A percentile compares a stretch with the other conserved stretches of the same genome.
Conservation (phyloP, 2,888 invertebrate species). For the Leptinotarsa rubiginosa region DNA sequence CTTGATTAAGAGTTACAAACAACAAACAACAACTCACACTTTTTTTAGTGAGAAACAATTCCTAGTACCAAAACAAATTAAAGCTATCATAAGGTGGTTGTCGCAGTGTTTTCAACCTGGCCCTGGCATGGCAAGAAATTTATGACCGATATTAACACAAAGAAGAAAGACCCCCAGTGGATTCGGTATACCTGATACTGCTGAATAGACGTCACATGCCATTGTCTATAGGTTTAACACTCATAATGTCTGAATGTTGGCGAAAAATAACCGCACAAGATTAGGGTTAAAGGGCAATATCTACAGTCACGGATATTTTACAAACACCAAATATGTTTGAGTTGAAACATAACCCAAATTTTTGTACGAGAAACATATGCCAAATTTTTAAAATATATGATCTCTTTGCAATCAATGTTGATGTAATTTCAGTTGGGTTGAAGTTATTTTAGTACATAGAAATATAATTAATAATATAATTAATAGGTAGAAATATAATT, state of each 20-base stretch:
- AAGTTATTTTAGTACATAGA: too few species aligned
- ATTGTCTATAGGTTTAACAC: not conserved
- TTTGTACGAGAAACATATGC: too few species aligned
- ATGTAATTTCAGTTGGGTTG: too few species aligned
- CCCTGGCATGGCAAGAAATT: not conserved
- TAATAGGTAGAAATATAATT: too few species aligned
- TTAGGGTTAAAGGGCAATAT: not conserved
- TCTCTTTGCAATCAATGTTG: too few species aligned
- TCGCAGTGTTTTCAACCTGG: not conserved
- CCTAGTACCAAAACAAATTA: not conserved
- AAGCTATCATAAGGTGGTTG: not conserved
- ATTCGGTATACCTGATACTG: not conserved
- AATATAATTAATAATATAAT: too few species aligned
- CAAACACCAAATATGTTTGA: too few species aligned
- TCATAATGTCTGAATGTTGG: not conserved
- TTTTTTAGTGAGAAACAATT: not conserved
- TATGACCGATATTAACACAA: conserved; percentile 3
- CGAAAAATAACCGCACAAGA: not conserved
- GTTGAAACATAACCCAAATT: too few species aligned
- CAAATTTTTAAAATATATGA: too few species aligned
- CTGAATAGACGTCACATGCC: not conserved
- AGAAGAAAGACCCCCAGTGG: not conserved
- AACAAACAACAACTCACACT: too few species aligned
- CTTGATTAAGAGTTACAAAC: too few species aligned
- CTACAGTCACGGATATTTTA: too few species aligned